Evolutionary conservation across 1,140 invertebrate species (phyloP).

Genomic region (Bombus turneri): DNA sequence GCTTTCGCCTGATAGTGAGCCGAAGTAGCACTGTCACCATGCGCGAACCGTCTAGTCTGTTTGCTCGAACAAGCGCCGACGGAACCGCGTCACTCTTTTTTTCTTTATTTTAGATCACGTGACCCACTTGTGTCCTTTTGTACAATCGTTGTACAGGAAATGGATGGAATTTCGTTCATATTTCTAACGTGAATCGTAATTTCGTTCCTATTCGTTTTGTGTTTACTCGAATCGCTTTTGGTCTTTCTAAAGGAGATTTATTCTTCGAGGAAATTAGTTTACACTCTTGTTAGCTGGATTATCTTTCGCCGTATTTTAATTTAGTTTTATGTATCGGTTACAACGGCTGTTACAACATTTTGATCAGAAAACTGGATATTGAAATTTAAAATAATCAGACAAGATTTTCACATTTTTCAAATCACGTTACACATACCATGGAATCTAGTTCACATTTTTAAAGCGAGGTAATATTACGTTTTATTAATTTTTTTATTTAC

Average conservation of each 20-base stretch:
- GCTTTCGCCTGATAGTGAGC: conserved; percentile 48
- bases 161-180: not conserved
- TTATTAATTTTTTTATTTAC: not conserved
- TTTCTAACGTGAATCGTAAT: not conserved
- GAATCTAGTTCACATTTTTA: not conserved
- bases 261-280: not conserved
- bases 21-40: conserved; percentile 47
- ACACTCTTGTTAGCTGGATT: not conserved
- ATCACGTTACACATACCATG: not conserved
- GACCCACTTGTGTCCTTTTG: not conserved
- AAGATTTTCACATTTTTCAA: not conserved
- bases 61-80: conserved; percentile 44
- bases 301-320: not conserved
- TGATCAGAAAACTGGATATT: not conserved
- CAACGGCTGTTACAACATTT: not conserved
- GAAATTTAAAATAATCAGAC: not conserved
- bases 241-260: not conserved
- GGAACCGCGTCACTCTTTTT: not conserved
- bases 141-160: not conserved
- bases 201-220: too few species aligned
- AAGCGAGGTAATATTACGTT: not conserved
- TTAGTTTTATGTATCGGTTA: not conserved
- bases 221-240: not conserved
- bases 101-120: too few species aligned
- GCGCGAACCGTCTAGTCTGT: conserved; percentile 37